Percentiles rank a stretch among this genome's conserved stretches.
These are phyloP conservation scores for Sinelater perroti DNA, from an alignment of 2,888 invertebrate species.

Conservation along the genomic window DNA sequence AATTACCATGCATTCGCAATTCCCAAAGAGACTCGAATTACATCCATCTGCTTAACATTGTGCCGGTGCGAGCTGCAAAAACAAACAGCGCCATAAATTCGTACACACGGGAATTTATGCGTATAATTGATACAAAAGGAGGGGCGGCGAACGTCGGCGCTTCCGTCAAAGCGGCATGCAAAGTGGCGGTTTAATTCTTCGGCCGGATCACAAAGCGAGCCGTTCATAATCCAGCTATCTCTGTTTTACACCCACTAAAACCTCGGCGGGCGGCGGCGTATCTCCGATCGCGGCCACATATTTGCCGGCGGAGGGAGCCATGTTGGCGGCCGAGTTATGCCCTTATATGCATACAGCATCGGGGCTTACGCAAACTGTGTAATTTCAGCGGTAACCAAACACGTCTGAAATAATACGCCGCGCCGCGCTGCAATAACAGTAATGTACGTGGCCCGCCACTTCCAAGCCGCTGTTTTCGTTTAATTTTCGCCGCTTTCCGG, in stretches of 20 bases:
- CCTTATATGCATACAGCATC: slow-evolving; percentile 40
- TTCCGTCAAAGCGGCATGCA: slow-evolving; percentile 30
- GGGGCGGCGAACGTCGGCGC: slow-evolving; percentile 21
- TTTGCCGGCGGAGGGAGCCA: slow-evolving; percentile 37
- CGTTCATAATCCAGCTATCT: slow-evolving; percentile 41
- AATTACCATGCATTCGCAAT: too few relatives aligned
- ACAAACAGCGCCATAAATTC: too few relatives aligned
- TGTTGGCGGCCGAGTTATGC: slow-evolving; percentile 37
- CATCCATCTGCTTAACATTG: too few relatives aligned
- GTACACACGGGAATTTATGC: slow-evolving; percentile 5
- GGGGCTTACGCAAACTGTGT: slow-evolving; percentile 35
- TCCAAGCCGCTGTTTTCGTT: slow-evolving; percentile 14
- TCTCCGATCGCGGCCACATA: slow-evolving; percentile 41
- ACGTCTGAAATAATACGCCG: slow-evolving; percentile 33
- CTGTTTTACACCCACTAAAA: slow-evolving; percentile 41
- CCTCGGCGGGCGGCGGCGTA: slow-evolving; percentile 30
- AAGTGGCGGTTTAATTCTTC: slow-evolving; percentile 39
- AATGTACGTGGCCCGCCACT: slow-evolving; percentile 3
- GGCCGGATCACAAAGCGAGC: slow-evolving; percentile 39
- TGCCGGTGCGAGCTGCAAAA: too few relatives aligned
- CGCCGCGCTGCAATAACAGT: slow-evolving; percentile 13
- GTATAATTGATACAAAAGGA: slow-evolving; percentile 31
- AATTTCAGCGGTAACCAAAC: slow-evolving; percentile 36
- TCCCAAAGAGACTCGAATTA: too few relatives aligned
- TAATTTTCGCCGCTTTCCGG: slow-evolving; percentile 6